Base-by-base conservation (phyloP, 2,888 invertebrate species). In the Isoperla grammatica region DNA sequence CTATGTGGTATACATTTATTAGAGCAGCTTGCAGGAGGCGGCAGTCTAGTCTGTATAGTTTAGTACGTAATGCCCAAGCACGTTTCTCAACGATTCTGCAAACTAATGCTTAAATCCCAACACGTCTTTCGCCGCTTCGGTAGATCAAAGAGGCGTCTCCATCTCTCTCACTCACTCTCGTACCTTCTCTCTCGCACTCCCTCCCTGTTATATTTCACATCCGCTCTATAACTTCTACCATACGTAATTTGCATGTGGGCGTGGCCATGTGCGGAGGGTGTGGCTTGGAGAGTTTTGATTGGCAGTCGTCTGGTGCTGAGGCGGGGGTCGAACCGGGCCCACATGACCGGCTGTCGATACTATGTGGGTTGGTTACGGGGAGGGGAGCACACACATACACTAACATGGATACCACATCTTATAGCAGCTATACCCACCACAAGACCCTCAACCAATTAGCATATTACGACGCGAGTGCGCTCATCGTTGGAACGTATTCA, bases 261-360 rank as follows among this genome's bases (percentile, higher is more conserved):
- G 49, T 23, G 35, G 49, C 29, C 29, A 13, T 11, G 29, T 29
- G 11, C 17, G 3, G 39, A 15, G 39, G 53, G 53, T 20, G 53
- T 37, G 53, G 53, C 53, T 53, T 53, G 15, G 29, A 29, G 15
- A 22, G 29, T 49, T 35, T 22, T 59, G 59, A 59, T 59, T 59
- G 59, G 59, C 59, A 59, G 59, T 29, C 56, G 39, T 55, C 55
- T 46, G 59, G 46, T 54, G 29, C 8, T 29, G 12, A 15, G 53
- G 39, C 53, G 53, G 39, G 53, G 37, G 9, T 39, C 53, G 53
- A 53, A 53, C 53, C 17, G 20, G 19, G 4, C 20, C 12, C 53
- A 20, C 53, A 29, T 4, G 8, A 29, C 4, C 29, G 29, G 8
- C 29, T 29, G 29, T 8, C 29, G 29, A 8, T 4, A 6, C 29